A percentile compares a stretch with the other conserved stretches of the same genome.
These are phyloP conservation scores for Antheraea mylitta DNA, from an alignment of 1,140 invertebrate genomes.

Conservation along the genomic window DNA sequence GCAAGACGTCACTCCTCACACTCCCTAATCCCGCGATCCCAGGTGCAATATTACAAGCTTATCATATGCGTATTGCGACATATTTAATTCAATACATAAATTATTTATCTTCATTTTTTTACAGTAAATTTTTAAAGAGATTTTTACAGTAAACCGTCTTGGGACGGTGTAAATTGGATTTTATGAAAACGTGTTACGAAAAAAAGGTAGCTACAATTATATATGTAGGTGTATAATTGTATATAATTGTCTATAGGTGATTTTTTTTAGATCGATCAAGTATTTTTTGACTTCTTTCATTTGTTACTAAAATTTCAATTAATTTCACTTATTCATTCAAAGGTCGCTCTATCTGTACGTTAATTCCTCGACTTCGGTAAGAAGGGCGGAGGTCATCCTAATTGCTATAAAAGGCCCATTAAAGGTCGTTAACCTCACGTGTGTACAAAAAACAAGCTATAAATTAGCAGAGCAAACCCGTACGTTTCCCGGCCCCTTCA, in stretches of 20 bases:
- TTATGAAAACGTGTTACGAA: too few relatives aligned
- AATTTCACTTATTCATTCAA: background rate
- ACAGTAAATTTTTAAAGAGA: too few relatives aligned
- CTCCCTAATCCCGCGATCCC: conserved; percentile 27
- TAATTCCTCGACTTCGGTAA: background rate
- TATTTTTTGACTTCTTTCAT: too few relatives aligned
- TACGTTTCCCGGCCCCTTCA: conserved; percentile 41
- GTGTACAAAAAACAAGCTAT: conserved; percentile 52
- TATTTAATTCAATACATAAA: background rate
- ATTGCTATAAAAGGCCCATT: conserved; percentile 45
- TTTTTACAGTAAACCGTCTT: too few relatives aligned
- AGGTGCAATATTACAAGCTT: conserved; percentile 49
- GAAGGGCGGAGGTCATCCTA: conserved; percentile 36
- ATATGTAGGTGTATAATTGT: too few relatives aligned
- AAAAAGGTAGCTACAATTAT: too few relatives aligned
- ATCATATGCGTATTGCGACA: conserved; percentile 24
- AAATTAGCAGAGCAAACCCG: conserved; percentile 47
- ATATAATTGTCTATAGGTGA: too few relatives aligned
- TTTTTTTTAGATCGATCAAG: too few relatives aligned
- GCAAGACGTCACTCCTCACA: background rate
- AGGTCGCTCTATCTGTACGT: background rate
- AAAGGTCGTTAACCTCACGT: conserved; percentile 45
- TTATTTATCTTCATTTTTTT: background rate
- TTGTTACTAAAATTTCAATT: too few relatives aligned
- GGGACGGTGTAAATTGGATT: too few relatives aligned